phyloP scores from a whole-genome alignment of 2,113 vertebrate species.

The Ivindomyrus marchei region DNA sequence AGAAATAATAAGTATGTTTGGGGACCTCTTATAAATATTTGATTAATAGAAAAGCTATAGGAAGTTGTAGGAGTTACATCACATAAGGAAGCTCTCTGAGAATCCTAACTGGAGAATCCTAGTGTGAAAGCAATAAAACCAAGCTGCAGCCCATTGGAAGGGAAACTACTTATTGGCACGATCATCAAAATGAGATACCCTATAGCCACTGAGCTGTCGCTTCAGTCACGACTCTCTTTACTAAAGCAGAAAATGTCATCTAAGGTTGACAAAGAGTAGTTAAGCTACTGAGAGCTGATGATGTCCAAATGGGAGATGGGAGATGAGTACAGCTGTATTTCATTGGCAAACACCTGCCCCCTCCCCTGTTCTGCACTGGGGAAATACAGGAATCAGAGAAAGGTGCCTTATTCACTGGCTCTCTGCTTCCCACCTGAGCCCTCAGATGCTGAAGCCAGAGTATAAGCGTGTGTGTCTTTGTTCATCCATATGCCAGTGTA shows the following conservation, averaged over 20 bases:
- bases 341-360: slow-evolving; percentile 43
- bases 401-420: slow-evolving; percentile 39
- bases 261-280: neutral
- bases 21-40: neutral
- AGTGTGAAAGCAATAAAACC: neutral
- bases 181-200: neutral
- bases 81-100: neutral
- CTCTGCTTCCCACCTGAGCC: slow-evolving; percentile 56
- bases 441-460: slow-evolving; percentile 4
- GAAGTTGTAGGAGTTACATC: neutral
- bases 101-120: too few species aligned
- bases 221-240: neutral
- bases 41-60: neutral
- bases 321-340: slow-evolving; percentile 7
- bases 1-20: neutral
- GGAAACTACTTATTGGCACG: neutral
- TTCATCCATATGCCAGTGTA: neutral
- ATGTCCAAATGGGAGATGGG: neutral
- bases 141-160: neutral
- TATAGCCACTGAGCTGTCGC: neutral
- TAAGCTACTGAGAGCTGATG: neutral
- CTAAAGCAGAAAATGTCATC: neutral
- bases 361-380: slow-evolving; percentile 21
- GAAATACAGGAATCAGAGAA: slow-evolving; percentile 20
- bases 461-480: neutral